Evolutionary conservation across 2,888 invertebrate species (phyloP).

Genomic region (Nymphalis c-album): DNA sequence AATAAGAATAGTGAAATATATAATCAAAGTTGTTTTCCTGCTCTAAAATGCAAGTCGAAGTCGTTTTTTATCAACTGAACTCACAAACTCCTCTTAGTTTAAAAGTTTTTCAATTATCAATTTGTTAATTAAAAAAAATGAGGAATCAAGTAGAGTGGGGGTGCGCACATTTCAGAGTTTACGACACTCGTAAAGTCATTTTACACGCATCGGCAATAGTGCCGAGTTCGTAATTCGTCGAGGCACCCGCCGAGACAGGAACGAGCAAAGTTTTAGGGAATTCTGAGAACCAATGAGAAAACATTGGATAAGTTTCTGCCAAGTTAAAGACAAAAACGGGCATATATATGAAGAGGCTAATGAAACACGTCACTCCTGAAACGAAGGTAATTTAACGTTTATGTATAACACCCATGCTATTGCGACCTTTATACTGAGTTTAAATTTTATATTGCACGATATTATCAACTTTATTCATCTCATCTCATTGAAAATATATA

Average conservation of each 20-base stretch:
- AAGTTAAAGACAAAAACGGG: constrained; percentile 71
- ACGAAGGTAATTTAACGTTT: not conserved
- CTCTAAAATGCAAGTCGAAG: constrained; percentile 54
- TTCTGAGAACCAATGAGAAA: constrained; percentile 71
- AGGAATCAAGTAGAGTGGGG: constrained; percentile 45
- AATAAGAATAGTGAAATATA: constrained; percentile 25
- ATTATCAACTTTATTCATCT: not conserved
- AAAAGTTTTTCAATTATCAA: constrained; percentile 74
- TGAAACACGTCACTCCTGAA: constrained; percentile 18
- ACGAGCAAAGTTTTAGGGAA: constrained; percentile 72
- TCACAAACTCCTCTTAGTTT: constrained; percentile 35
- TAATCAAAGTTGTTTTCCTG: constrained; percentile 47
- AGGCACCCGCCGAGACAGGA: constrained; percentile 68
- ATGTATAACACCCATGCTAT: not conserved
- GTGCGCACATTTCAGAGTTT: constrained; percentile 60
- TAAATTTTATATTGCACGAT: not conserved
- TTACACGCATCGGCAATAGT: constrained; percentile 75
- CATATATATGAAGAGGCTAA: constrained; percentile 49
- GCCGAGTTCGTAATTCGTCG: constrained; percentile 68
- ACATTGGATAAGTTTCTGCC: constrained; percentile 70
- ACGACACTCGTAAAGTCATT: constrained; percentile 69
- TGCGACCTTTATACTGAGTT: not conserved
- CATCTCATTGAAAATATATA: not conserved
- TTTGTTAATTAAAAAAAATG: constrained; percentile 71
- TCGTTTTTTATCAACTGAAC: constrained; percentile 47